Conservation (phyloP, 2,797 vertebrate species). For the Propithecus deckenii region DNA sequence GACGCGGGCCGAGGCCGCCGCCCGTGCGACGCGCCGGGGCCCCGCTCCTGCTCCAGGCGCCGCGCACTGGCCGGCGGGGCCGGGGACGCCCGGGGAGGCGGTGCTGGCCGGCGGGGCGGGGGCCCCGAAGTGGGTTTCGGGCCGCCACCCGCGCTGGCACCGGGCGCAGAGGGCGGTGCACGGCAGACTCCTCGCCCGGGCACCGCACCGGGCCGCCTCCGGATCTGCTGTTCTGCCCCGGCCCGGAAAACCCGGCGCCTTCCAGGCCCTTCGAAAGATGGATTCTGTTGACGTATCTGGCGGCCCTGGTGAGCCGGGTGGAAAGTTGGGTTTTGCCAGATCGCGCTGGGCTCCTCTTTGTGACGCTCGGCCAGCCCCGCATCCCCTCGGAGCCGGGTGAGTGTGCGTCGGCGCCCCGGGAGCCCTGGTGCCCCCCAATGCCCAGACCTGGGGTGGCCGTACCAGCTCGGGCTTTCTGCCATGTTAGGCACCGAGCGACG, state of each 20-base stretch:
- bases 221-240: conserved; percentile 61
- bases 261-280: conserved; percentile 80
- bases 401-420: conserved; percentile 53
- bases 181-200: conserved; percentile 26
- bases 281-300: conserved; percentile 79
- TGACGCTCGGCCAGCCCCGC: conserved; percentile 64
- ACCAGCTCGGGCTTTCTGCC: conserved; percentile 72
- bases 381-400: conserved; percentile 68
- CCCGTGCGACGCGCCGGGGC: conserved; percentile 35
- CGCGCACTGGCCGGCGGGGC: conserved; percentile 46
- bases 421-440: conserved; percentile 36
- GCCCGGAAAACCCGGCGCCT: conserved; percentile 71
- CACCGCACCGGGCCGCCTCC: conserved; percentile 58
- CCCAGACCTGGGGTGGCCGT: conserved; percentile 55
- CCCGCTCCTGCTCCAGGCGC: conserved; percentile 44
- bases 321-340: conserved; percentile 78
- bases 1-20: conserved; percentile 60
- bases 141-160: conserved; percentile 47
- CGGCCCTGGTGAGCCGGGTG: conserved; percentile 74
- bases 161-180: neutral
- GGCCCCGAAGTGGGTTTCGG: conserved; percentile 69
- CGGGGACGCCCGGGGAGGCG: conserved; percentile 1
- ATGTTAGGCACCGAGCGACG: conserved; percentile 60
- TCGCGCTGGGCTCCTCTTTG: conserved; percentile 72
- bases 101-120: conserved; percentile 60